These are phyloP conservation scores for Halyomorpha halys DNA, from an alignment of 1,140 invertebrate genomes.

Conservation along the genomic window DNA sequence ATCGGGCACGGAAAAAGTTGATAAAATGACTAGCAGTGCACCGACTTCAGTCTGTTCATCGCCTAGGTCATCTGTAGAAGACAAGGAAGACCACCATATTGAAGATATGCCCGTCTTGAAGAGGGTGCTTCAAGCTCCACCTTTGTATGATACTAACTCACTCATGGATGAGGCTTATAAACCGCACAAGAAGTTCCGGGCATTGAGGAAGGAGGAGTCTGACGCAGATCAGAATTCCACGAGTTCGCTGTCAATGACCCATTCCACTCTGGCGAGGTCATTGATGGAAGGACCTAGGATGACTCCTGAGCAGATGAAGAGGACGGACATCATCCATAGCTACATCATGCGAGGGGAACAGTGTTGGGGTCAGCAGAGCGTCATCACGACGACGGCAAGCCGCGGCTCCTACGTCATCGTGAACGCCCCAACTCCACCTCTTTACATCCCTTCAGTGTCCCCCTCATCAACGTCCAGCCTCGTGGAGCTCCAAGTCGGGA, in stretches of 20 bases:
- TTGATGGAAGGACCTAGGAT: slow-evolving; percentile 78
- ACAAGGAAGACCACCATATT: slow-evolving; percentile 55
- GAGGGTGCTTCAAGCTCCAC: slow-evolving; percentile 80
- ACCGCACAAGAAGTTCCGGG: slow-evolving; percentile 88
- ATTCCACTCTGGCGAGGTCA: slow-evolving; percentile 75
- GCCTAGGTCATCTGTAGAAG: slow-evolving; percentile 72
- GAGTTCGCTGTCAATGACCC: slow-evolving; percentile 61
- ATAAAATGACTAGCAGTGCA: slow-evolving; percentile 55
- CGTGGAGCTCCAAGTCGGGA: slow-evolving; percentile 69
- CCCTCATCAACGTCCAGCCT: slow-evolving; percentile 34
- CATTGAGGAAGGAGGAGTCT: slow-evolving; percentile 63
- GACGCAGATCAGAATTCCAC: slow-evolving; percentile 54
- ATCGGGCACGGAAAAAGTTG: slow-evolving; percentile 74
- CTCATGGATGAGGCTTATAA: slow-evolving; percentile 91
- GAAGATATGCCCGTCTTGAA: slow-evolving; percentile 91
- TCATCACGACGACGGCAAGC: slow-evolving; percentile 33
- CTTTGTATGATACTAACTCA: slow-evolving; percentile 75
- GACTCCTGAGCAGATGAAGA: slow-evolving; percentile 78
- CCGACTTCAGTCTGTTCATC: slow-evolving; percentile 75
- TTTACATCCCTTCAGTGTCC: slow-evolving; percentile 15
- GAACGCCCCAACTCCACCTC: slow-evolving; percentile 27
- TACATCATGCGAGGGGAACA: slow-evolving; percentile 69
- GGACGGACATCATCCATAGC: slow-evolving; percentile 78
- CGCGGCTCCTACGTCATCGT: slow-evolving; percentile 32
- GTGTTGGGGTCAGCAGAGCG: slow-evolving; percentile 30